Percentiles rank a stretch among this genome's conserved stretches.
phyloP scores from a whole-genome alignment of 2,797 vertebrate species.

The Pogoniulus pusillus region DNA sequence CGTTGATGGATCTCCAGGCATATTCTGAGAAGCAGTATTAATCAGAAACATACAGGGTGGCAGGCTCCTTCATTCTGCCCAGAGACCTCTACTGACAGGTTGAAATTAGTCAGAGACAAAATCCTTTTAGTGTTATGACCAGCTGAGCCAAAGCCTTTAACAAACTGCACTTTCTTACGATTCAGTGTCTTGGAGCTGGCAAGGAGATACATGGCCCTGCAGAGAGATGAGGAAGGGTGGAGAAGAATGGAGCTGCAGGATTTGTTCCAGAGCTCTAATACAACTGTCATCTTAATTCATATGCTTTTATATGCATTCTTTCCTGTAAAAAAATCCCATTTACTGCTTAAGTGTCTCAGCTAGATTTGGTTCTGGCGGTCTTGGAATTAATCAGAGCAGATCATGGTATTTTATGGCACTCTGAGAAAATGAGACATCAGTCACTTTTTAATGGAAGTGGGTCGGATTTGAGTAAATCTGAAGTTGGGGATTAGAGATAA shows the following conservation, averaged over 20 bases:
- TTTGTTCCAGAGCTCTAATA: constrained; percentile 22
- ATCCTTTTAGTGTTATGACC: constrained; percentile 48
- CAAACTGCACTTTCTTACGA: not conserved
- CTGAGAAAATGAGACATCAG: not conserved
- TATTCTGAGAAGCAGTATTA: constrained; percentile 21
- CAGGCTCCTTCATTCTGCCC: not conserved
- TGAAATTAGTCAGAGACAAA: constrained; percentile 51
- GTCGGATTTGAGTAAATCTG: not conserved
- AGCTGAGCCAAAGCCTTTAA: constrained; percentile 48
- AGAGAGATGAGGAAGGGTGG: not conserved
- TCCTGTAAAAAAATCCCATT: not conserved
- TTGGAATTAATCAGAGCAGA: not conserved
- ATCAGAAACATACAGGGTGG: not conserved
- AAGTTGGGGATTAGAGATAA: not conserved
- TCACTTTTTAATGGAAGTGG: not conserved
- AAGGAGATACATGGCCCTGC: not conserved
- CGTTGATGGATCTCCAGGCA: constrained; percentile 18
- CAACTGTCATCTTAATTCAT: constrained; percentile 4
- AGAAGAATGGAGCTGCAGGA: not conserved
- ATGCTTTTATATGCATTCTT: not conserved
- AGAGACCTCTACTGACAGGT: not conserved
- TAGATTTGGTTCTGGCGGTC: not conserved
- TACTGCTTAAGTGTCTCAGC: not conserved
- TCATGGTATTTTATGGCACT: not conserved
- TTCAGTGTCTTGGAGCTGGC: constrained; percentile 36